These are phyloP conservation scores for Platysternon megacephalum DNA, from an alignment of 2,113 vertebrate genomes.

Conservation along the genomic window DNA sequence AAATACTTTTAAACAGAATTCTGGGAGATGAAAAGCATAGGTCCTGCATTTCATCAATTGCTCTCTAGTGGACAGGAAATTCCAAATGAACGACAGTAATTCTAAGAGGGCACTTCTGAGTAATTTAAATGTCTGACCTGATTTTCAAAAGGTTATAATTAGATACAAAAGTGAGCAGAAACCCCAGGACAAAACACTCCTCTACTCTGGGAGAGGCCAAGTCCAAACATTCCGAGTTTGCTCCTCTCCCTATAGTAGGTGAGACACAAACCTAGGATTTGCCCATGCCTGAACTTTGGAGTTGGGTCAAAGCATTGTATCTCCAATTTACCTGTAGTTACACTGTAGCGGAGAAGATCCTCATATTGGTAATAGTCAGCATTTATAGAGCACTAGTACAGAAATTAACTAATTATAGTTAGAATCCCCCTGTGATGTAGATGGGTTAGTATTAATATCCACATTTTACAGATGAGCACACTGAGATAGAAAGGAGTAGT, in stretches of 20 bases:
- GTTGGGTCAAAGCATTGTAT: not conserved
- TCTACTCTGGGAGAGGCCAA: not conserved
- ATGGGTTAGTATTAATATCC: not conserved
- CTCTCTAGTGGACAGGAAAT: not conserved
- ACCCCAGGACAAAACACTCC: not conserved
- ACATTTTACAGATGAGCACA: not conserved
- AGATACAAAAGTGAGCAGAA: not conserved
- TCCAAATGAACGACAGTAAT: not conserved
- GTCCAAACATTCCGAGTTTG: not conserved
- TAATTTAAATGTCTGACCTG: not conserved
- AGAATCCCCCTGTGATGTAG: not conserved
- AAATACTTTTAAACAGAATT: not conserved
- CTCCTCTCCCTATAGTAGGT: not conserved
- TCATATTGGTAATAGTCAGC: not conserved
- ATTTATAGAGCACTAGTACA: not conserved
- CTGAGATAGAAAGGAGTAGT: not conserved
- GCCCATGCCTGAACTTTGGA: not conserved
- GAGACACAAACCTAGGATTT: not conserved
- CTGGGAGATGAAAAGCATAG: not conserved
- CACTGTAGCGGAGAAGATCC: accelerated
- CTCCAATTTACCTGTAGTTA: not conserved
- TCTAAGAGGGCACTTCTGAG: conserved; percentile 6
- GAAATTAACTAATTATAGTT: not conserved
- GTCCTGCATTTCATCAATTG: not conserved
- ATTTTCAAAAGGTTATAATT: conserved; percentile 29